phyloP scores from a whole-genome alignment of 1,140 invertebrate genomes.

The Ylistrum balloti region DNA sequence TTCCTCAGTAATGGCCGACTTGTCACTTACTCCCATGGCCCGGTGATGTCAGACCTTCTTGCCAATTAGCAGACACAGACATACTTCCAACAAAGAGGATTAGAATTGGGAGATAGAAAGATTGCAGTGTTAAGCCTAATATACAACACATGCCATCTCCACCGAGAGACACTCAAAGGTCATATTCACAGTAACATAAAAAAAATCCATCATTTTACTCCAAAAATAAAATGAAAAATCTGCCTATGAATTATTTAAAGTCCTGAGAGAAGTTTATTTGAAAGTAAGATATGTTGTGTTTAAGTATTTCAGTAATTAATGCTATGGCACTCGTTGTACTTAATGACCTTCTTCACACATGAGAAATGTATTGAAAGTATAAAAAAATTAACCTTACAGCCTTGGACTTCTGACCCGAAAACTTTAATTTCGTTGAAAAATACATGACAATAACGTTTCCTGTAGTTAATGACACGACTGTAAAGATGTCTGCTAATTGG shows the following conservation, averaged over 20 bases:
- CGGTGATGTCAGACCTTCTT: slow-evolving; percentile 16
- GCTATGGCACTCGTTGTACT: background rate
- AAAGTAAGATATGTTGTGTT: background rate
- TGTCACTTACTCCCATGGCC: slow-evolving; percentile 31
- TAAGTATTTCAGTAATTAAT: slow-evolving; percentile 28
- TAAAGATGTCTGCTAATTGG: slow-evolving; percentile 5
- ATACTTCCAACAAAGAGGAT: slow-evolving; percentile 34
- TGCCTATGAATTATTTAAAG: background rate
- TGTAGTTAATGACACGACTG: background rate
- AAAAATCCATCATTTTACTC: background rate
- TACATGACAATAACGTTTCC: slow-evolving; percentile 38
- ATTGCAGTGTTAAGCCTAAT: slow-evolving; percentile 24
- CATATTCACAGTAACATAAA: slow-evolving; percentile 19
- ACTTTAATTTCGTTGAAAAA: slow-evolving; percentile 29
- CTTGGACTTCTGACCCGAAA: slow-evolving; percentile 12
- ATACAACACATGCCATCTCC: background rate
- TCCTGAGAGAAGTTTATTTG: background rate
- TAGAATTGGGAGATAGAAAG: background rate
- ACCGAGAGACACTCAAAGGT: background rate
- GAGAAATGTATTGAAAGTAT: background rate
- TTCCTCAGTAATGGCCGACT: slow-evolving; percentile 24
- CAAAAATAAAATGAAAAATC: background rate
- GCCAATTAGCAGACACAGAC: slow-evolving; percentile 37
- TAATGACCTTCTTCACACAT: background rate
- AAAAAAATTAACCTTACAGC: slow-evolving; percentile 9